phyloP scores from a whole-genome alignment of 2,797 vertebrate species.

The Masticophis lateralis region DNA sequence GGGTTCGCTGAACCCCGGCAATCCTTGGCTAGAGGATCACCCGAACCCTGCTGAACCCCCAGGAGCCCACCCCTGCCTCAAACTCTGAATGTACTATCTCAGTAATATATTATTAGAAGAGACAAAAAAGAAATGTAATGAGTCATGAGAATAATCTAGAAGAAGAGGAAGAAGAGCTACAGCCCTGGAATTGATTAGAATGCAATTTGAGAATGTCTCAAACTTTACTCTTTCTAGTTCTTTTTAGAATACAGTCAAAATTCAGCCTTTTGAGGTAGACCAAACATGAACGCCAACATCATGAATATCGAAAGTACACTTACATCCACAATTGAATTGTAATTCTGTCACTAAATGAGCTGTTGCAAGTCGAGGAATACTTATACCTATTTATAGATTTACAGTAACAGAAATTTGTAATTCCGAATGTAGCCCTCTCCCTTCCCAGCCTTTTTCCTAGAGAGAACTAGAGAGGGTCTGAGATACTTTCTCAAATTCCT shows the following conservation, averaged over 20 bases:
- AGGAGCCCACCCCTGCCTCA: background rate
- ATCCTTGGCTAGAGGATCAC: no score
- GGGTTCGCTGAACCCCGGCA: no score
- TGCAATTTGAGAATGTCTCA: background rate
- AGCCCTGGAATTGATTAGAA: background rate
- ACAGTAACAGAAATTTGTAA: background rate
- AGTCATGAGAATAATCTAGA: background rate
- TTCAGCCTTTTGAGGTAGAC: background rate
- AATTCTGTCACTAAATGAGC: no score
- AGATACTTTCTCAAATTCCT: background rate
- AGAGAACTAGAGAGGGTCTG: background rate
- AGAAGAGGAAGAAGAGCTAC: background rate
- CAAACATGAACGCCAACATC: background rate
- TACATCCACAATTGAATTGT: no score
- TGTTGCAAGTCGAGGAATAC: no score
- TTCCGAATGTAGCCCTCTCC: background rate
- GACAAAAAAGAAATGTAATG: background rate
- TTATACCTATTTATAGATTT: background rate
- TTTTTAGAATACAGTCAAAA: background rate
- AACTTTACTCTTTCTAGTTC: background rate
- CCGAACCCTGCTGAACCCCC: no score
- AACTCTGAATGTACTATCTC: background rate
- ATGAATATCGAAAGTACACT: background rate
- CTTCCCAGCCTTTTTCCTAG: background rate
- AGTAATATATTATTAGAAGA: background rate